These are phyloP conservation scores for Halcyon chelicuti DNA, from an alignment of 2,797 vertebrate genomes.

Conservation along the genomic window DNA sequence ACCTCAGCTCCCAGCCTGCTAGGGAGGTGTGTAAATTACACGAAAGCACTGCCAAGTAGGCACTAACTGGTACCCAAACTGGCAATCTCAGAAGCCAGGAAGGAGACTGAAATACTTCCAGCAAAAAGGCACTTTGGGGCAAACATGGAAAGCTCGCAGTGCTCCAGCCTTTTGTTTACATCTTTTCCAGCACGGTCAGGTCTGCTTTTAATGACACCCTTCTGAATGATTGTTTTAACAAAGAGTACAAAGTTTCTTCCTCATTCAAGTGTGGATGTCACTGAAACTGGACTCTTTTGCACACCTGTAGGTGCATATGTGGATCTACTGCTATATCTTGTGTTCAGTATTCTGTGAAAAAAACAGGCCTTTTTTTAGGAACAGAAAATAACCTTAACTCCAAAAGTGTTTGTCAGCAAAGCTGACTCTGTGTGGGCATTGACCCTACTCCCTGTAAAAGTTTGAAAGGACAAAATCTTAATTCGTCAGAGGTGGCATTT, in stretches of 20 bases:
- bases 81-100: neutral
- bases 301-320: rapidly evolving
- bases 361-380: neutral
- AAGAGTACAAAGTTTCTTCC: neutral
- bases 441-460: neutral
- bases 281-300: neutral
- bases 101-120: neutral
- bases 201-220: neutral
- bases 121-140: neutral
- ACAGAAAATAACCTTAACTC: neutral
- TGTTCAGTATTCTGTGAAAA: neutral
- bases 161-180: neutral
- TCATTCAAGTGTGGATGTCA: neutral
- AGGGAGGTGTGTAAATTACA: neutral
- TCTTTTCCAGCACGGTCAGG: neutral
- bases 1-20: neutral
- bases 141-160: neutral
- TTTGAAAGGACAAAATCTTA: neutral
- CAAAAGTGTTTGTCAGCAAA: neutral
- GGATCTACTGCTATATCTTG: neutral
- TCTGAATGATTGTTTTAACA: neutral
- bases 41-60: neutral
- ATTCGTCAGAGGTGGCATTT: neutral
- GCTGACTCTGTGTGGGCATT: neutral
- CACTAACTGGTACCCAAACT: neutral